These are phyloP conservation scores for Nowickia ferox DNA, from an alignment of 2,888 invertebrate genomes.

Conservation along the genomic window DNA sequence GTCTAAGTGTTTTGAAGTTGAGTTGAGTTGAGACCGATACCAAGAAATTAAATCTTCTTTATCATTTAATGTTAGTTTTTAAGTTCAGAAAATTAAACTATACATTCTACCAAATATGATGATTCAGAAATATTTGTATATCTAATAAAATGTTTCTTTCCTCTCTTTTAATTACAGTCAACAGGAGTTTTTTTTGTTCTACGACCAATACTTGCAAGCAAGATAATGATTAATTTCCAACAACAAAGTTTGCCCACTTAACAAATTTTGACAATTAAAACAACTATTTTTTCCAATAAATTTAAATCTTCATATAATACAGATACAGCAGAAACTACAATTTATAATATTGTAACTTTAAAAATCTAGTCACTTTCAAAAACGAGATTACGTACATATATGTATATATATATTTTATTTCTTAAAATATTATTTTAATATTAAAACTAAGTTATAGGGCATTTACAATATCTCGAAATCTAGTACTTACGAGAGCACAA, in stretches of 20 bases:
- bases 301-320: constrained; percentile 18
- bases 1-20: no score
- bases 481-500: no score
- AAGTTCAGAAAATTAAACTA: no score
- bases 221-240: constrained; percentile 20
- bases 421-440: constrained; percentile 10
- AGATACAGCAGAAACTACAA: constrained; percentile 36
- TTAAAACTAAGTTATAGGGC: constrained; percentile 6
- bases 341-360: constrained; percentile 35
- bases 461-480: no score
- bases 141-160: not conserved
- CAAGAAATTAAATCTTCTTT: no score
- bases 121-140: not conserved
- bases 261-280: constrained; percentile 9
- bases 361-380: constrained; percentile 68
- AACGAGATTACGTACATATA: constrained; percentile 45
- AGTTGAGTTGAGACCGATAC: no score
- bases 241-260: constrained; percentile 32
- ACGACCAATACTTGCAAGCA: constrained; percentile 13
- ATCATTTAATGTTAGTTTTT: no score
- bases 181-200: constrained; percentile 25
- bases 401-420: not conserved
- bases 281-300: not conserved
- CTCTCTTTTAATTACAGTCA: constrained; percentile 44
- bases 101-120: not conserved